Percentiles rank a stretch among this genome's conserved stretches.
phyloP scores from a whole-genome alignment of 2,113 vertebrate species.

The Henicopernis longicauda region DNA sequence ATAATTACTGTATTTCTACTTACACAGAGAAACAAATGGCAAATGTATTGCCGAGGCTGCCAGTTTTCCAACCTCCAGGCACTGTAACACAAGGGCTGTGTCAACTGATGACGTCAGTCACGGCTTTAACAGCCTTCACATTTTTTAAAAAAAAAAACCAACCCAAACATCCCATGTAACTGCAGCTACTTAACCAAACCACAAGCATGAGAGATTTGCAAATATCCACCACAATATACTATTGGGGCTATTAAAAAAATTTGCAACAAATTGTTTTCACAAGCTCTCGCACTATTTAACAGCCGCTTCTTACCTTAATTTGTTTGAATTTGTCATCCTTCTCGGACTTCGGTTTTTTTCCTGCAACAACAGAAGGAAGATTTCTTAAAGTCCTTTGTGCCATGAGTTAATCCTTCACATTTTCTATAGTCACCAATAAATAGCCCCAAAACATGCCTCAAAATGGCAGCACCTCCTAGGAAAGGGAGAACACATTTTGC shows the following conservation, averaged over 20 bases:
- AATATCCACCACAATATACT: neutral
- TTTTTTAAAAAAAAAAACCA: neutral
- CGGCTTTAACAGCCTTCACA: neutral
- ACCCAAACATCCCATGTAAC: neutral
- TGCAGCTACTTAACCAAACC: constrained; percentile 24
- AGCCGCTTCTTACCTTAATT: constrained; percentile 75
- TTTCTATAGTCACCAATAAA: neutral
- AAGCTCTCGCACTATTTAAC: neutral
- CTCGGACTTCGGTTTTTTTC: constrained; percentile 78
- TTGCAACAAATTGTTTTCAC: neutral
- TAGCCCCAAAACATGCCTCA: neutral
- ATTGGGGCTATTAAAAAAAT: neutral
- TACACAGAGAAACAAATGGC: constrained; percentile 13
- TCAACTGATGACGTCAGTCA: constrained; percentile 7
- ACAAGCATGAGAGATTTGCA: neutral
- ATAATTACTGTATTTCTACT: neutral
- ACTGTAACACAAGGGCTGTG: neutral
- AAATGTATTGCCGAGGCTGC: neutral
- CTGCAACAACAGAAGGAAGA: constrained; percentile 63
- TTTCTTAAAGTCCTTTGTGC: neutral
- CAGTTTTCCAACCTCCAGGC: constrained; percentile 45
- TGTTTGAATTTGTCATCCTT: constrained; percentile 79
- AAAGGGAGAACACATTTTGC: neutral
- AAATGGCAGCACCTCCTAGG: neutral
- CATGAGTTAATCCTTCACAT: neutral